Evolutionary conservation across 2,888 invertebrate species (phyloP).

Genomic region (Lithosia quadra): DNA sequence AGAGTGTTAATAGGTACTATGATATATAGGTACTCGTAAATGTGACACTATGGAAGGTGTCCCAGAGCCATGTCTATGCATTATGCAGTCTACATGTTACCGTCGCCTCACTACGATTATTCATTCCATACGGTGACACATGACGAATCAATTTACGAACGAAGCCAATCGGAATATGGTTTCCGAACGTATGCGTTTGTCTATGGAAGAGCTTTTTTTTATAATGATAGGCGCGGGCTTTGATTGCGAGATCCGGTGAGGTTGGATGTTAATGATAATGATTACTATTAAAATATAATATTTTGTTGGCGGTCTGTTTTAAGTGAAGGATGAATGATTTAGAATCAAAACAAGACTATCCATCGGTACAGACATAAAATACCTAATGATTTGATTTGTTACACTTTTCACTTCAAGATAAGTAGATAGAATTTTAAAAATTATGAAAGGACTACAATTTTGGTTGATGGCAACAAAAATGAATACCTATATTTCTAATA

Average conservation of each 20-base stretch:
- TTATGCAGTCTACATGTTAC: slow-evolving; percentile 51
- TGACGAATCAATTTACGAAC: slow-evolving; percentile 82
- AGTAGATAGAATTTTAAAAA: not conserved
- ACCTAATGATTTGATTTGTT: slow-evolving; percentile 8
- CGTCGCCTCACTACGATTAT: slow-evolving; percentile 72
- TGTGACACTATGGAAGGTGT: not conserved
- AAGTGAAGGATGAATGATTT: slow-evolving; percentile 17
- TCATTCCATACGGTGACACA: slow-evolving; percentile 84
- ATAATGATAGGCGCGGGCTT: slow-evolving; percentile 43
- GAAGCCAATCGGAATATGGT: slow-evolving; percentile 64
- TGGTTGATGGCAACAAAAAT: too few relatives aligned
- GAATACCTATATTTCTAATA: too few relatives aligned
- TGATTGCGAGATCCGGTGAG: slow-evolving; percentile 40
- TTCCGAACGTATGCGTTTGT: slow-evolving; percentile 54
- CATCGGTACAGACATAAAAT: slow-evolving; percentile 10
- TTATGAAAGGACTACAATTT: too few relatives aligned
- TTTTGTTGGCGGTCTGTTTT: slow-evolving; percentile 29
- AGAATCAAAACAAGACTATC: slow-evolving; percentile 15
- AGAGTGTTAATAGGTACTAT: too few relatives aligned
- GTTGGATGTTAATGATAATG: slow-evolving; percentile 30
- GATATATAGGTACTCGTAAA: not conserved
- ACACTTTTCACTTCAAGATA: not conserved
- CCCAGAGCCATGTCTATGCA: slow-evolving; percentile 52
- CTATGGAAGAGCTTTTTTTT: slow-evolving; percentile 44
- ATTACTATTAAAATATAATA: slow-evolving; percentile 34